These are phyloP conservation scores for Microctenopoma stevenorrisi DNA, from an alignment of 2,797 vertebrate species.

Conservation along the genomic window DNA sequence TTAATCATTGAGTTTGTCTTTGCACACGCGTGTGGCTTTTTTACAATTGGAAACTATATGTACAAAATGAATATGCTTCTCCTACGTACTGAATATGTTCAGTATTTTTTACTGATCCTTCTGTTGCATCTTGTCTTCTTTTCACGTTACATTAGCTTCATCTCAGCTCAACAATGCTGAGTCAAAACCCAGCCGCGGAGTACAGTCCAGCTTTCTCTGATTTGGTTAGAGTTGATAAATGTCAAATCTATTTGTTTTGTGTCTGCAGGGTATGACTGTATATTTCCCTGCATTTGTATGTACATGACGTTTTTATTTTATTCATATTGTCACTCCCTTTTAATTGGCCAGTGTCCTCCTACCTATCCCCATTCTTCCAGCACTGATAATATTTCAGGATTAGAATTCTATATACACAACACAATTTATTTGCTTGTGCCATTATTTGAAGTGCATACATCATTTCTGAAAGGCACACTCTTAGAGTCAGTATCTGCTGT, in stretches of 20 bases:
- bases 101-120: neutral
- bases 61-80: neutral
- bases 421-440: conserved; percentile 23
- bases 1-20: neutral
- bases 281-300: conserved; percentile 8
- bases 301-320: conserved; percentile 9
- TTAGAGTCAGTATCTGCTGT: conserved; percentile 63
- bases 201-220: conserved; percentile 34
- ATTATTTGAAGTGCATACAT: conserved; percentile 33
- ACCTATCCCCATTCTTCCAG: neutral
- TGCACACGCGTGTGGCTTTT: too few species aligned
- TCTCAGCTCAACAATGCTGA: conserved; percentile 36
- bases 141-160: conserved; percentile 21
- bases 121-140: neutral
- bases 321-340: neutral
- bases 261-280: neutral
- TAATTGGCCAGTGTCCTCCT: neutral
- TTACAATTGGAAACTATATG: neutral
- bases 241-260: conserved; percentile 26
- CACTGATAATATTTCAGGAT: conserved; percentile 13
- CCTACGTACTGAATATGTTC: neutral
- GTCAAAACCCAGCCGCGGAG: conserved; percentile 34
- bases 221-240: conserved; percentile 37
- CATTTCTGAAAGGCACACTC: conserved; percentile 53
- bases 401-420: neutral